A percentile compares a stretch with the other conserved stretches of the same genome.
Conservation (phyloP, 2,797 vertebrate genomes). For the Glyptemys insculpta region DNA sequence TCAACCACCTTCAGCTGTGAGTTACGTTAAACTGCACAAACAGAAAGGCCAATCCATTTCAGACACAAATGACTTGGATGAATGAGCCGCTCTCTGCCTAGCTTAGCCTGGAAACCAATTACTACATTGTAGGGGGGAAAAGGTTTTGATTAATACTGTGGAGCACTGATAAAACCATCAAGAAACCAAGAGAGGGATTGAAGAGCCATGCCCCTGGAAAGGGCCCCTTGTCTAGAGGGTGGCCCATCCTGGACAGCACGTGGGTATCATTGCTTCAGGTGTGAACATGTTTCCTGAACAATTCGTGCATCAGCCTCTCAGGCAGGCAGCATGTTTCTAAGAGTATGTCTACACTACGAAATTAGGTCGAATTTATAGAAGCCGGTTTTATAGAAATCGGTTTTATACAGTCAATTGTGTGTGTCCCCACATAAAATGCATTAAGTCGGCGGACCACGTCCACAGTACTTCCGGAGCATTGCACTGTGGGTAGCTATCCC, state of each 20-base stretch:
- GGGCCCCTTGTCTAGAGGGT: neutral
- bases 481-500: too few species aligned
- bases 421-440: too few species aligned
- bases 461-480: too few species aligned
- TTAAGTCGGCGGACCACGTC: too few species aligned
- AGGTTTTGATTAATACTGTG: neutral
- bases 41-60: neutral
- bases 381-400: too few species aligned
- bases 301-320: neutral
- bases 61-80: neutral
- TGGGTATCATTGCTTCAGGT: neutral
- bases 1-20: neutral
- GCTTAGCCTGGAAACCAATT: neutral
- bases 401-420: too few species aligned
- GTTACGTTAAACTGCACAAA: neutral
- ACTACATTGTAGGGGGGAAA: neutral
- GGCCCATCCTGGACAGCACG: neutral
- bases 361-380: too few species aligned
- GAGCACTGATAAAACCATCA: neutral
- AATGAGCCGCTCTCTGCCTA: neutral
- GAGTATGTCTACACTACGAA: too few species aligned
- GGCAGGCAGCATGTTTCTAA: neutral
- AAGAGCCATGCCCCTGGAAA: neutral
- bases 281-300: neutral
- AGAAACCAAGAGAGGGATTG: neutral